A percentile compares a stretch with the other conserved stretches of the same genome.
phyloP scores from a whole-genome alignment of 2,113 vertebrate species.

The Falcunculus frontatus region DNA sequence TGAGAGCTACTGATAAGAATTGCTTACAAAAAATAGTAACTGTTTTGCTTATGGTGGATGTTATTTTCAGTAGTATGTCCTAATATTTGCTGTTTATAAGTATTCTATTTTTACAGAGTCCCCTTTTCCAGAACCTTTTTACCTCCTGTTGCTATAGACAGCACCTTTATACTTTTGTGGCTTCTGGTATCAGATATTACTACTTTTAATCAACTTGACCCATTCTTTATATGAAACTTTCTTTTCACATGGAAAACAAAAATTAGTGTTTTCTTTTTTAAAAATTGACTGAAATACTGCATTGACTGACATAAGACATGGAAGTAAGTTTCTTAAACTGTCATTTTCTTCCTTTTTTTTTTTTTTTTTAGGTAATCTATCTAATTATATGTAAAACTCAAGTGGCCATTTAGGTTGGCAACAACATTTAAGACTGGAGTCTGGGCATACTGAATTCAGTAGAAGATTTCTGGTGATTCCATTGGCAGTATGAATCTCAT shows the following conservation, averaged over 20 bases:
- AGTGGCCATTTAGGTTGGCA: background rate
- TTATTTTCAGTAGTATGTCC: background rate
- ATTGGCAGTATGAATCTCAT: background rate
- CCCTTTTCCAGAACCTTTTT: background rate
- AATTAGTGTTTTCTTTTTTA: background rate
- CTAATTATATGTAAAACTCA: background rate
- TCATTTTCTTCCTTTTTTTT: background rate
- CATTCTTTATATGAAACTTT: background rate
- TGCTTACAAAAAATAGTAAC: accelerated
- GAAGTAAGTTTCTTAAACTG: background rate
- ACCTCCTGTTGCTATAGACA: background rate
- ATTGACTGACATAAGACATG: background rate
- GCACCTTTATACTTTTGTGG: background rate
- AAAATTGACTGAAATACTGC: background rate
- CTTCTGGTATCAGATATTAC: background rate
- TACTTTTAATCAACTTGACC: background rate
- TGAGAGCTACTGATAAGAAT: background rate
- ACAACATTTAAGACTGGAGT: background rate
- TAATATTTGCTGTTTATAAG: background rate
- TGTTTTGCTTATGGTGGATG: background rate
- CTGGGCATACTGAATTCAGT: background rate
- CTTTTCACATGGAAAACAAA: background rate
- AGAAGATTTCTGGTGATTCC: background rate
- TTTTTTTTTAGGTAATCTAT: background rate
- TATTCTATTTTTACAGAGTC: background rate